Base-by-base conservation (phyloP, 1,140 invertebrate genomes). In the Venturia canescens region DNA sequence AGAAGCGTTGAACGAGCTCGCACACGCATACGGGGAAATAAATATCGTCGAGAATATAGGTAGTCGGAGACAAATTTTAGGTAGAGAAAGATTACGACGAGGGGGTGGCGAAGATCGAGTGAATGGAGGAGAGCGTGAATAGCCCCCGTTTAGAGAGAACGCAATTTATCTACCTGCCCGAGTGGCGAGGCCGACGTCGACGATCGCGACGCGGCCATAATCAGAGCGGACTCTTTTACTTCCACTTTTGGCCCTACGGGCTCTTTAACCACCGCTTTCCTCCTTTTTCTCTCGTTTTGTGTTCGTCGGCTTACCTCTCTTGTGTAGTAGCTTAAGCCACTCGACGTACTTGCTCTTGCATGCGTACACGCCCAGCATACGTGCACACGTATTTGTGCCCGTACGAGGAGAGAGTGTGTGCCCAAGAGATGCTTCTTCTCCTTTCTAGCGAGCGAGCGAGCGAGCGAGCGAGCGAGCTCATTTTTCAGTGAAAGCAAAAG, bases 91-190 rank as follows among this genome's bases (percentile, higher is more conserved):
- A 77, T 48, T 26, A 60, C 57, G 75, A 77, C n/a, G n/a, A n/a
- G n/a, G n/a, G 75, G 75, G 75, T 50, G 75, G 75, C 16, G 21
- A 66, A 26, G 31, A 77, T 16, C 18, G 27, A 60, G 66, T 77
- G 75, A 77, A 77, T 77, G 75, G 75, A 66, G 57, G 57, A 2
- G 75, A 77, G 75, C 75, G 75, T 77, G 75, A 77, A 77, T 77
- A 77, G 75, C 31, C 66, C 21, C 60, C 57, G 72, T 77, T 77
- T 66, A 77, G 57, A 38, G 75, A 38, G 75, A 77, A 77, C 75
- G 75, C 75, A 77, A 77, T 77, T 77, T 77, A 77, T 77, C 75
- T 77, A 77, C 75, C 75, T 77, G 57, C 27, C 18, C 53, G 72
- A 76, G 27, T 23, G 60, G 23, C 23, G 60, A 63, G 23, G 66